A percentile compares a stretch with the other conserved stretches of the same genome.
phyloP scores from a whole-genome alignment of 2,113 vertebrate species.

The Podarcis muralis region DNA sequence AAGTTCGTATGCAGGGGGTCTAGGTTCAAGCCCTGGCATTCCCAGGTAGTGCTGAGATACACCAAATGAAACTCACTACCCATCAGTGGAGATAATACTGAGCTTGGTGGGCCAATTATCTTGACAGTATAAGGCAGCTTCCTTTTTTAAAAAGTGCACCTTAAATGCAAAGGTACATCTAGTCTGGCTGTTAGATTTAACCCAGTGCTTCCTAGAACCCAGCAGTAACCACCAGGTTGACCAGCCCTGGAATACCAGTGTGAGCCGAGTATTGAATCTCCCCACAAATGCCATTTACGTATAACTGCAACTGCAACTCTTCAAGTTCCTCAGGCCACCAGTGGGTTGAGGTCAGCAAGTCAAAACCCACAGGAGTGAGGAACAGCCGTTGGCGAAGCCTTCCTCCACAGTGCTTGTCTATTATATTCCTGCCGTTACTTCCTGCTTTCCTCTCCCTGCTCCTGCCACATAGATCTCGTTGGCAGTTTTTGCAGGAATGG shows the following conservation, averaged over 20 bases:
- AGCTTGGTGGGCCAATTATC: no score
- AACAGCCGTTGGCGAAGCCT: not conserved
- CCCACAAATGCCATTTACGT: not conserved
- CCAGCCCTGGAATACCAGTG: not conserved
- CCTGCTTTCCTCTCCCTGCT: conserved; percentile 18
- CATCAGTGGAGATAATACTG: not conserved
- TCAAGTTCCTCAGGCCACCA: not conserved
- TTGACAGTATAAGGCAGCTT: not conserved
- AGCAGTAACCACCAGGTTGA: not conserved
- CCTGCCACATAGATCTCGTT: not conserved
- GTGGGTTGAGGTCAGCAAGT: not conserved
- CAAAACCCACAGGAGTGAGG: fast-evolving
- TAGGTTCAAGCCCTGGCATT: not conserved
- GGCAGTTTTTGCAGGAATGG: fast-evolving
- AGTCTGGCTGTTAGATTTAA: not conserved
- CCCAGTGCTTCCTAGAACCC: not conserved
- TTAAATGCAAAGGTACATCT: not conserved
- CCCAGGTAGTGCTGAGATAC: not conserved
- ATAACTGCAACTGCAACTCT: not conserved
- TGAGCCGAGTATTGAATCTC: not conserved
- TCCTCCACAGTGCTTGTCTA: not conserved
- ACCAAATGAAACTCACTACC: not conserved
- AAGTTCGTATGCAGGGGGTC: no score
- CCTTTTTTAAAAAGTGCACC: not conserved
- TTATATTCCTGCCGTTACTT: conserved; percentile 4